phyloP scores from a whole-genome alignment of 2,888 invertebrate genomes.

The Drosophila bunnanda region DNA sequence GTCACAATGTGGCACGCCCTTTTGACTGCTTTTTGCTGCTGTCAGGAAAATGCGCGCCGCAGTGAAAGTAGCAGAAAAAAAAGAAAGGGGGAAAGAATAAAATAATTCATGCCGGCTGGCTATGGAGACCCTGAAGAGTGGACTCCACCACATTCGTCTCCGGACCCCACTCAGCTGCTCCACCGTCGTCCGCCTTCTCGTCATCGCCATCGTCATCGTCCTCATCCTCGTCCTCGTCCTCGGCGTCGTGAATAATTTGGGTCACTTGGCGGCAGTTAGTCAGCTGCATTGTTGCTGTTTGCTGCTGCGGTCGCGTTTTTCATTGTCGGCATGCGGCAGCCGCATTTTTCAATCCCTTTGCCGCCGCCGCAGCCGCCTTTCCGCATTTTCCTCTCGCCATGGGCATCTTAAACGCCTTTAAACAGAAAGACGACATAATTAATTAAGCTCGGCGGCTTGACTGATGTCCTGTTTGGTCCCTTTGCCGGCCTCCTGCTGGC shows the following conservation, averaged over 20 bases:
- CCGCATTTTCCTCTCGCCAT: constrained; percentile 16
- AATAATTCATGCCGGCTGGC: constrained; percentile 73
- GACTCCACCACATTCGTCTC: constrained; percentile 25
- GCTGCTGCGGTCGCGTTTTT: constrained; percentile 76
- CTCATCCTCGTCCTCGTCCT: constrained; percentile 15
- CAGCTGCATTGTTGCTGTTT: constrained; percentile 71
- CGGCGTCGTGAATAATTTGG: constrained; percentile 76
- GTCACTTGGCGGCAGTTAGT: constrained; percentile 80
- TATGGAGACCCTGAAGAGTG: constrained; percentile 30
- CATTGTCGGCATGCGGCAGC: constrained; percentile 79
- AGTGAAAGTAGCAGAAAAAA: constrained; percentile 28
- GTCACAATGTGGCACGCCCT: constrained; percentile 34
- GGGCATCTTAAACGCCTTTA: constrained; percentile 75
- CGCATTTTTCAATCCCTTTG: constrained; percentile 74
- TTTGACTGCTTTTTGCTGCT: constrained; percentile 52
- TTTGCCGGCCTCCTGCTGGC: constrained; percentile 24
- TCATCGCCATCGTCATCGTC: constrained; percentile 14
- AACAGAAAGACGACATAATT: constrained; percentile 80
- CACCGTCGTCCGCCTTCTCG: constrained; percentile 13
- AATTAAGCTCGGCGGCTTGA: constrained; percentile 76
- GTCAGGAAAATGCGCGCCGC: constrained; percentile 64
- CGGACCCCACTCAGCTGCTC: constrained; percentile 36
- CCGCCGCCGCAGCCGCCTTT: neutral
- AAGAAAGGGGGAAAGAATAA: constrained; percentile 38
- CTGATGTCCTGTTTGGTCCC: constrained; percentile 60